Evolutionary conservation across 2,797 vertebrate species (phyloP).

Genomic region (Chlorospingus flavigularis): DNA sequence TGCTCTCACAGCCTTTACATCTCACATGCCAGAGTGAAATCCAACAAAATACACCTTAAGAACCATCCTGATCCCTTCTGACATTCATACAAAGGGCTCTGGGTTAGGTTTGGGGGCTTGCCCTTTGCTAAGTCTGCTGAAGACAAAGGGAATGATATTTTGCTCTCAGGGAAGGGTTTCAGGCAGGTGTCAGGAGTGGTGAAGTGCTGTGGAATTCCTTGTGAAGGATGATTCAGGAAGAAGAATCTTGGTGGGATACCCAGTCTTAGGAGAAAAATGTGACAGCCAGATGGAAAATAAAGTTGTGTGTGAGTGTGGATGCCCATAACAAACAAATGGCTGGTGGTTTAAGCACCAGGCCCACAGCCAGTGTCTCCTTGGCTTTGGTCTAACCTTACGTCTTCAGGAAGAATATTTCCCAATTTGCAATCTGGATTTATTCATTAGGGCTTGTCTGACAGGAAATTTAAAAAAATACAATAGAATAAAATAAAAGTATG

Average conservation of each 20-base stretch:
- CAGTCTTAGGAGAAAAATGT: neutral
- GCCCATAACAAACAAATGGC: neutral
- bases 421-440: neutral
- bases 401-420: neutral
- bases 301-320: neutral
- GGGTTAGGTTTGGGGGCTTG: neutral
- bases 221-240: neutral
- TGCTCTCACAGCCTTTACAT: neutral
- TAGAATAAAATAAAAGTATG: neutral
- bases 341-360: neutral
- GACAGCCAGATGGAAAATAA: neutral
- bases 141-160: neutral
- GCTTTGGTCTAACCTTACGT: neutral
- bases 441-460: neutral
- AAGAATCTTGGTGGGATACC: rapidly evolving
- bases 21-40: neutral
- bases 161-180: neutral
- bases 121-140: neutral
- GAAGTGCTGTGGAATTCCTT: neutral
- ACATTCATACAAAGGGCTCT: neutral
- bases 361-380: neutral
- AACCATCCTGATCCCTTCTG: neutral
- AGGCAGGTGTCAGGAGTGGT: neutral
- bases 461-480: neutral
- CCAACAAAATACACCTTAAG: neutral